A percentile compares a stretch with the other conserved stretches of the same genome.
phyloP scores from a whole-genome alignment of 2,888 invertebrate species.

The Heliconius charithonia region DNA sequence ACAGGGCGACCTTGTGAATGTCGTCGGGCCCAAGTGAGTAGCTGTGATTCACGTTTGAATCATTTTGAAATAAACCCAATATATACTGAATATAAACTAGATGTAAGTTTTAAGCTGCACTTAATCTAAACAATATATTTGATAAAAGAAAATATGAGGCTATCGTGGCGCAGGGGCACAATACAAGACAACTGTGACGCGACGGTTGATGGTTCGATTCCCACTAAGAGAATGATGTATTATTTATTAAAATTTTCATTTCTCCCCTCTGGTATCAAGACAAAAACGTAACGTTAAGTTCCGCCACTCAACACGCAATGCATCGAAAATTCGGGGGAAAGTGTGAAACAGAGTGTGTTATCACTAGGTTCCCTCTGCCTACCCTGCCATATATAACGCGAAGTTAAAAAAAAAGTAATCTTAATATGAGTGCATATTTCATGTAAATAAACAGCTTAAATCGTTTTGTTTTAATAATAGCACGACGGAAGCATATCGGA shows the following conservation, averaged over 20 bases:
- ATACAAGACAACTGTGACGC: too few relatives aligned
- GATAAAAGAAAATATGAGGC: not conserved
- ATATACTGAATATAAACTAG: not conserved
- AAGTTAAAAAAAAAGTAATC: not conserved
- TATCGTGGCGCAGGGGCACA: not conserved
- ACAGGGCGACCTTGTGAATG: conserved; percentile 70
- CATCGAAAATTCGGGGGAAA: too few relatives aligned
- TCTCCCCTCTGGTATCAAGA: not conserved
- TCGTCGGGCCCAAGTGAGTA: conserved; percentile 62
- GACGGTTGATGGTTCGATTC: not conserved
- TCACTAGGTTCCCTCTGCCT: not conserved
- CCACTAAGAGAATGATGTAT: not conserved
- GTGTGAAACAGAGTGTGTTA: too few relatives aligned
- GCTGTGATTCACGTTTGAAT: conserved; percentile 59
- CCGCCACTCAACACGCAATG: not conserved
- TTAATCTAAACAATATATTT: not conserved
- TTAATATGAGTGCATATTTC: not conserved
- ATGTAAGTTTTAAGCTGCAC: not conserved
- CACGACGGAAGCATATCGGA: conserved; percentile 11
- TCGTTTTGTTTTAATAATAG: not conserved
- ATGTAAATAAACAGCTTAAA: not conserved
- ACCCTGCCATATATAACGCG: not conserved
- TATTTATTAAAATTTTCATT: not conserved
- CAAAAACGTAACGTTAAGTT: not conserved
- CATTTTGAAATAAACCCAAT: conserved; percentile 41